Percentiles rank a stretch among this genome's conserved stretches.
phyloP scores from a whole-genome alignment of 2,113 vertebrate species.

The Ciconia stormi region DNA sequence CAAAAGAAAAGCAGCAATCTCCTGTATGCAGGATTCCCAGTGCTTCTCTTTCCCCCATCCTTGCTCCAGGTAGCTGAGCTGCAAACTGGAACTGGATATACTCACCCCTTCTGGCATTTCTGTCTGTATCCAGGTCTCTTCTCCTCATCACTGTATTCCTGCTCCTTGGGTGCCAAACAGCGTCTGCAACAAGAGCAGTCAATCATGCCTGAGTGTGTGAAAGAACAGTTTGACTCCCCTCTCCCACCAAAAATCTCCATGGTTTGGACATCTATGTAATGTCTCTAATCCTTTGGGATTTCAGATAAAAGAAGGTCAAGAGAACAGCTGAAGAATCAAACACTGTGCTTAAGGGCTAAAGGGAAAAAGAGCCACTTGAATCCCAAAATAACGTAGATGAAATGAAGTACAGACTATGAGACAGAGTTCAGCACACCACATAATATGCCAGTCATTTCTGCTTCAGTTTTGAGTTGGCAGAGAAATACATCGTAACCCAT shows the following conservation, averaged over 20 bases:
- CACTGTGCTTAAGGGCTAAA: background rate
- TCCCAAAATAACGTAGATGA: background rate
- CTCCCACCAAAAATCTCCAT: background rate
- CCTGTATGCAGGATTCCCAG: background rate
- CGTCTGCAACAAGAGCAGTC: constrained; percentile 63
- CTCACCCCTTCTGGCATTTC: constrained; percentile 80
- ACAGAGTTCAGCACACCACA: background rate
- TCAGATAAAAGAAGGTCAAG: background rate
- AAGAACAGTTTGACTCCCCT: background rate
- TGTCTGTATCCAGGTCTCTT: constrained; percentile 71
- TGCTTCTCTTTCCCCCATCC: background rate
- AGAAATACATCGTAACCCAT: background rate
- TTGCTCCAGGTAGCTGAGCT: background rate
- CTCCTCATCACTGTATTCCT: constrained; percentile 71
- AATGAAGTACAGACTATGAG: background rate
- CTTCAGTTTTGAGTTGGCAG: background rate
- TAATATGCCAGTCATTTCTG: background rate
- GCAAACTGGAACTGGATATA: background rate
- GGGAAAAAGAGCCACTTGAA: background rate
- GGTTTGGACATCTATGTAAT: background rate
- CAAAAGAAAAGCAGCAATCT: background rate
- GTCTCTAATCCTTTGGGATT: background rate
- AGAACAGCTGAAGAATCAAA: background rate
- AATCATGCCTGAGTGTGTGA: background rate
- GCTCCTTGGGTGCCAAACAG: constrained; percentile 78